Evolutionary conservation across 2,113 vertebrate species (phyloP), one percentile per base, ranked within the genome.

Genomic region (Ammodramus savannarum): DNA sequence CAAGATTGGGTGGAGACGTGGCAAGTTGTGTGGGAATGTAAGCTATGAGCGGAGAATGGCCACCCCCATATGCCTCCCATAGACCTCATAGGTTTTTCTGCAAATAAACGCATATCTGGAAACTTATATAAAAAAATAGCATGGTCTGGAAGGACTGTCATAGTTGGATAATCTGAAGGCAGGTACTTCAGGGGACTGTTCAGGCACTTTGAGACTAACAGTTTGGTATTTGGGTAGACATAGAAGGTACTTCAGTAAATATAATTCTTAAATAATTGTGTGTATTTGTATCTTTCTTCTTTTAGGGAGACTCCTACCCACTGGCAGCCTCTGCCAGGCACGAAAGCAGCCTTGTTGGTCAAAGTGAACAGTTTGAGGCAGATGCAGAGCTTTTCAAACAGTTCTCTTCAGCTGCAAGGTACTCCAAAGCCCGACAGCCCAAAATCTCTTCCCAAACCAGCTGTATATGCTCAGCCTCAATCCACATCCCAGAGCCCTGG

Each of bases 291-390:
- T 89, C 38, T 93, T 72, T 91, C 58, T 93, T 87, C 34, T 73
- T 96, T 71, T 91, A 98, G 98, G 80, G 98, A 98, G 67, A 78
- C 94, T 44, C 95, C 98, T 91, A 98, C 98, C 84, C 98, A 98
- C 78, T 99, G 98, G 98, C 98, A 99, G 96, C 98, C 98, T 48
- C 61, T 97, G 38, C 98, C 98, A 39, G 98, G 98, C 54, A 98
- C 98, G 0, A 99, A 98, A 97, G 98, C 99, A 67, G 97, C 98
- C 74, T 98, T 99, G 98, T 92, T 99, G 96, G 98, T 99, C 87
- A 99, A 99, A 96, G 98, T 99, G 74, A 98, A 98, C 96, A 98
- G 98, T 91, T 90, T 97, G 84, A 97, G 97, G 87, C 97, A 90
- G 90, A 96, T 97, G 13, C 94, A 98, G 51, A 86, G 82, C 59